Base-by-base conservation (phyloP, 2,888 invertebrate species). In the Pyrochroa serraticornis region DNA sequence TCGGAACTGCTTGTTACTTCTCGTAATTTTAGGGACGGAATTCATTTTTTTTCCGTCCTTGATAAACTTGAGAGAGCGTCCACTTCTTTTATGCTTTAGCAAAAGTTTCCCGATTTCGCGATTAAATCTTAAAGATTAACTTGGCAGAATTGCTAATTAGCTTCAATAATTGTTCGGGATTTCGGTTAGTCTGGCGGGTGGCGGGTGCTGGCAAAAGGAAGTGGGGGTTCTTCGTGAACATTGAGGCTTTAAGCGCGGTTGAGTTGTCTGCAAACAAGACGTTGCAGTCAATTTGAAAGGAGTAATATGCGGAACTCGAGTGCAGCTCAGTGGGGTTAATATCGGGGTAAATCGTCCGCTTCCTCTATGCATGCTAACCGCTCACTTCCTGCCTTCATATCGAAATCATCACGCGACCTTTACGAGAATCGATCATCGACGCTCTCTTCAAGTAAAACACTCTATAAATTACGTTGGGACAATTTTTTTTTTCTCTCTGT, bases 281-380 rank as follows among this genome's bases (percentile, higher is more conserved):
- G 22, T 22, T 22, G 22, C 22, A 22, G 22, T 22, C 22, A 22
- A 22, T 22, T 41, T 34, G 22, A 43, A 43, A 31, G 12, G 36
- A 37, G 44, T 35, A 49, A 10, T 49, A 22, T 7, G 13, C 45
- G 53, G 51, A 43, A 51, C 36, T n/a, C 7, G 35, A 44, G 44
- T 43, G 43, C 35, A 41, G 33, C 53, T 45, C 45, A 42, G 38
- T 32, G 37, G 8, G 7, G 45, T 38, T 50, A 35, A 34, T 45
- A 50, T 50, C 57, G 41, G 33, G 7, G 7, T 51, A 49, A 56
- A 56, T 35, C 56, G 45, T 45, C 22, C 9, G 44, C 33, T 56
- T 56, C 56, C 56, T 50, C 32, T 33, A 45, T 51, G 57, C 57
- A 57, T 31, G 50, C 32, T 36, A 45, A 56, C 50, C 45, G 39